A percentile compares a stretch with the other conserved stretches of the same genome.
These are phyloP conservation scores for Drosophila murphyi DNA, from an alignment of 1,140 invertebrate genomes.

Conservation along the genomic window DNA sequence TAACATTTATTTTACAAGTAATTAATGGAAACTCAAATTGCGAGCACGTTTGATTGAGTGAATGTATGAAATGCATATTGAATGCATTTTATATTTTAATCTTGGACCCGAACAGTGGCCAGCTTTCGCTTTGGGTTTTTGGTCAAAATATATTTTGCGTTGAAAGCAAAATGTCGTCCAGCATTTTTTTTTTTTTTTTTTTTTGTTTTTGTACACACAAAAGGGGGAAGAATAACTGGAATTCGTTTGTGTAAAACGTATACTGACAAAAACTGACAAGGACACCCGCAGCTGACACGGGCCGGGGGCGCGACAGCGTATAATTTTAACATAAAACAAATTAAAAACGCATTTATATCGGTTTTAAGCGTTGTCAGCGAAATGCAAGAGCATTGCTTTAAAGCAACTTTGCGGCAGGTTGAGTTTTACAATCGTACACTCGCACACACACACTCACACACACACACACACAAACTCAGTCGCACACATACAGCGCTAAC, in stretches of 20 bases:
- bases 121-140: constrained; percentile 17
- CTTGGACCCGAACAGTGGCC: constrained; percentile 18
- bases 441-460: neutral
- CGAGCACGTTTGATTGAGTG: neutral
- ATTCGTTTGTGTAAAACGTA: constrained; percentile 67
- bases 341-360: constrained; percentile 83
- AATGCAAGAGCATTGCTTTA: constrained; percentile 22
- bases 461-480: neutral
- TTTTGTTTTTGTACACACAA: constrained; percentile 11
- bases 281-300: constrained; percentile 8
- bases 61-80: constrained; percentile 1
- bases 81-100: constrained; percentile 12
- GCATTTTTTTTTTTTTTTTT: constrained; percentile 11
- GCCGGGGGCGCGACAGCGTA: constrained; percentile 8
- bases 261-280: constrained; percentile 38
- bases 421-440: constrained; percentile 6
- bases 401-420: neutral
- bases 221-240: constrained; percentile 9
- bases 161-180: constrained; percentile 25
- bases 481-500: constrained; percentile 56
- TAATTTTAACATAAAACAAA: constrained; percentile 59
- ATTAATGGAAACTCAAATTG: neutral
- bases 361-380: constrained; percentile 43
- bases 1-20: neutral
- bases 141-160: constrained; percentile 49